These are phyloP conservation scores for Batillaria attramentaria DNA, from an alignment of 1,140 invertebrate genomes.

Conservation along the genomic window DNA sequence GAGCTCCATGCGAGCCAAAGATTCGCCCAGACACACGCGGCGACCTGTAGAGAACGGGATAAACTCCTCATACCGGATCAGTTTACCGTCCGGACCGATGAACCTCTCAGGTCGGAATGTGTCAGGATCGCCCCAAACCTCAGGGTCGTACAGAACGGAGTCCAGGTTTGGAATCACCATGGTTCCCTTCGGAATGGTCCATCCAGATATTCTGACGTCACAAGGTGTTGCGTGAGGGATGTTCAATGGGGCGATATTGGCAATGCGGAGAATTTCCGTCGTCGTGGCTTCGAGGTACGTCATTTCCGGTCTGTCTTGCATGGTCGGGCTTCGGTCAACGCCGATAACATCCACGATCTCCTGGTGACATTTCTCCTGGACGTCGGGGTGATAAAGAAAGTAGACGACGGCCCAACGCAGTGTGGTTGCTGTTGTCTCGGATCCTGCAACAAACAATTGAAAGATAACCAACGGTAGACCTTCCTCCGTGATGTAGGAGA, in stretches of 20 bases:
- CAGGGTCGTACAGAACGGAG: constrained; percentile 65
- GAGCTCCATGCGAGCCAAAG: constrained; percentile 45
- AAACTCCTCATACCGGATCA: constrained; percentile 13
- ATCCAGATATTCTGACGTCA: constrained; percentile 62
- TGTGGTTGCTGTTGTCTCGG: no score
- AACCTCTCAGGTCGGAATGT: constrained; percentile 79
- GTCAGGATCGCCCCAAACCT: constrained; percentile 79
- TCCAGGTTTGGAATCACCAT: constrained; percentile 69
- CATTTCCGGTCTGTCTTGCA: constrained; percentile 78
- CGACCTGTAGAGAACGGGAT: constrained; percentile 35
- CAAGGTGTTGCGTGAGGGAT: constrained; percentile 64
- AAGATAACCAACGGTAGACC: no score
- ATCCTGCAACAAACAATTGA: no score
- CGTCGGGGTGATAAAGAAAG: constrained; percentile 78
- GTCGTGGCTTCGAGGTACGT: constrained; percentile 58
- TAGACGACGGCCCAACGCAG: no score
- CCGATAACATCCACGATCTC: no score
- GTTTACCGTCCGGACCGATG: constrained; percentile 50
- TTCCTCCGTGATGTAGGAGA: no score
- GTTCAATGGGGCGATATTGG: constrained; percentile 68
- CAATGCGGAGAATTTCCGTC: constrained; percentile 65
- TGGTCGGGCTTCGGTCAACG: constrained; percentile 82
- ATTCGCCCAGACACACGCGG: constrained; percentile 48
- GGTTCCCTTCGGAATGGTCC: constrained; percentile 65
- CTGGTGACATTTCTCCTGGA: constrained; percentile 85